phyloP scores from a whole-genome alignment of 2,113 vertebrate species.

The Barbus barbus region DNA sequence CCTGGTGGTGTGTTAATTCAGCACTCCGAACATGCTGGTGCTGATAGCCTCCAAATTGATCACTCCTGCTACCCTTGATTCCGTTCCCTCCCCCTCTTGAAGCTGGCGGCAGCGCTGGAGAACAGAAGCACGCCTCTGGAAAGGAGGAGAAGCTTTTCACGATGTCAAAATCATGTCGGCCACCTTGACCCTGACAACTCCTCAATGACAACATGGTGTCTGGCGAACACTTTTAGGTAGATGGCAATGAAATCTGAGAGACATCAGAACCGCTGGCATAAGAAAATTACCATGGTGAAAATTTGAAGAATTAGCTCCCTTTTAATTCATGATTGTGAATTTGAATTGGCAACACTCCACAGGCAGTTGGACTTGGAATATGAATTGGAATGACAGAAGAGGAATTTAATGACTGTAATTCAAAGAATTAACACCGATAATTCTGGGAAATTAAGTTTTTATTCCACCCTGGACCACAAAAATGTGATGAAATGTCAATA shows the following conservation, averaged over 20 bases:
- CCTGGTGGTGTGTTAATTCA: conserved; percentile 89
- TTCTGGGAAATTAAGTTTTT: background rate
- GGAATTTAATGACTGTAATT: background rate
- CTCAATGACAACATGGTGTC: background rate
- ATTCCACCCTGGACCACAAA: background rate
- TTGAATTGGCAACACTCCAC: background rate
- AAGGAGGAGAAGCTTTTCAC: background rate
- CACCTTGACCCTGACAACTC: background rate
- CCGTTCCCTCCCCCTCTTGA: background rate
- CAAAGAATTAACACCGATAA: background rate
- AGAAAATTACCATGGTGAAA: background rate
- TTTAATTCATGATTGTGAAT: background rate
- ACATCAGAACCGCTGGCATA: background rate
- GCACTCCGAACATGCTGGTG: conserved; percentile 87
- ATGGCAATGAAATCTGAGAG: background rate
- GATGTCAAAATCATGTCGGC: background rate
- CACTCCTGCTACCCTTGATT: conserved; percentile 76
- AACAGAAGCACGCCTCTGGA: background rate
- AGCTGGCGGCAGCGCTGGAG: background rate
- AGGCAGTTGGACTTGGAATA: background rate
- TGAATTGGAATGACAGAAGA: background rate
- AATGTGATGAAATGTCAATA: background rate
- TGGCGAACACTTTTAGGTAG: background rate
- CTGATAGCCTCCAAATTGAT: conserved; percentile 88
- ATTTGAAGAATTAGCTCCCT: background rate